These are phyloP conservation scores for Smittia sp. DNA, from an alignment of 2,888 invertebrate genomes.

Conservation along the genomic window DNA sequence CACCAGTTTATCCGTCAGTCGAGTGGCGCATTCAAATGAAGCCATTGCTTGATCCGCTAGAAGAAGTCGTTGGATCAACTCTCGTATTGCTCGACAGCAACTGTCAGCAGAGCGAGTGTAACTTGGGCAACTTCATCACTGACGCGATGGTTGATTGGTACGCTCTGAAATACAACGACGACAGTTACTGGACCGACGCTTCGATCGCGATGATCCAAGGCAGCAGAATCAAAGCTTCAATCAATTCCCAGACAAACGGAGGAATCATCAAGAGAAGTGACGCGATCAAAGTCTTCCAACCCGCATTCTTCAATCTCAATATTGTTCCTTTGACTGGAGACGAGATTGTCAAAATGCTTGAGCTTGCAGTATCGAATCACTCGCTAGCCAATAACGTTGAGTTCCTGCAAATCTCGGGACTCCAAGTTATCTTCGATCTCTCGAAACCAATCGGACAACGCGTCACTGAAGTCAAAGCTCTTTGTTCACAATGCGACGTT, in stretches of 20 bases:
- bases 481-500: slow-evolving; percentile 67
- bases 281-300: slow-evolving; percentile 69
- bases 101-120: slow-evolving; percentile 75
- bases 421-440: slow-evolving; percentile 68
- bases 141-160: slow-evolving; percentile 68
- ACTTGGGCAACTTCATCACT: slow-evolving; percentile 73
- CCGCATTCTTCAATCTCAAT: slow-evolving; percentile 61
- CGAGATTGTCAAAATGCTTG: slow-evolving; percentile 61
- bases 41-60: background rate
- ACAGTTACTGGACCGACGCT: slow-evolving; percentile 66
- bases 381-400: slow-evolving; percentile 60
- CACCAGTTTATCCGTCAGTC: slow-evolving; percentile 63
- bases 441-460: slow-evolving; percentile 60
- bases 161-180: slow-evolving; percentile 51
- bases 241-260: slow-evolving; percentile 54
- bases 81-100: slow-evolving; percentile 66
- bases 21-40: slow-evolving; percentile 60
- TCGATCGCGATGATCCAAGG: slow-evolving; percentile 32
- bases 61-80: slow-evolving; percentile 62
- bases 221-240: slow-evolving; percentile 61
- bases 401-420: slow-evolving; percentile 80
- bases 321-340: slow-evolving; percentile 63
- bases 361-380: slow-evolving; percentile 60
- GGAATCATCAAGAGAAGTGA: slow-evolving; percentile 69
- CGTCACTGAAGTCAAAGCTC: slow-evolving; percentile 61